Percentiles rank a stretch among this genome's conserved stretches.
These are phyloP conservation scores for Amblyraja radiata DNA, from an alignment of 2,797 vertebrate genomes.

Conservation along the genomic window DNA sequence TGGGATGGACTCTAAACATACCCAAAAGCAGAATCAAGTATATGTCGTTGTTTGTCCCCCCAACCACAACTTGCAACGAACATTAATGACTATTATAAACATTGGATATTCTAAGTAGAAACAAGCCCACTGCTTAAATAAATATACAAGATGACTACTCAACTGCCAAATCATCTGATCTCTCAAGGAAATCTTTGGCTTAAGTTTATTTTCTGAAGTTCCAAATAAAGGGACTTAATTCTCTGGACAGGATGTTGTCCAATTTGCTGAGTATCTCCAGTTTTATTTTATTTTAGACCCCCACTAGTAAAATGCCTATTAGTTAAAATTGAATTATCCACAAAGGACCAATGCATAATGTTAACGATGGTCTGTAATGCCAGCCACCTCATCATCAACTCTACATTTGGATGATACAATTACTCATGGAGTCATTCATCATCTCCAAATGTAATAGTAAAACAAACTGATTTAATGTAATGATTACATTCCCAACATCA, in stretches of 20 bases:
- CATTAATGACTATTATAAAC: neutral
- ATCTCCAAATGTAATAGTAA: neutral
- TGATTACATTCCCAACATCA: neutral
- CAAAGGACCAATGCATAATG: too few species aligned
- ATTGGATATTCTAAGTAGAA: neutral
- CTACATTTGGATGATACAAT: neutral
- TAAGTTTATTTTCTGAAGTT: neutral
- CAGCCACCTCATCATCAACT: neutral
- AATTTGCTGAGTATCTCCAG: too few species aligned
- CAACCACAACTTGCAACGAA: neutral
- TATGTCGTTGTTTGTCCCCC: too few species aligned
- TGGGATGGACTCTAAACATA: neutral
- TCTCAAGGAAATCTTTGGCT: neutral
- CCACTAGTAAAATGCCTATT: too few species aligned
- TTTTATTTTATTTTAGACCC: too few species aligned
- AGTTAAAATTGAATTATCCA: too few species aligned
- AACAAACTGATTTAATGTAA: neutral
- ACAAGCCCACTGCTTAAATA: neutral
- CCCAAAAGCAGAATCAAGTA: neutral
- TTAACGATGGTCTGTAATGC: neutral
- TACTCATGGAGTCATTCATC: neutral
- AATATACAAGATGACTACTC: neutral
- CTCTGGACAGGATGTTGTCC: neutral
- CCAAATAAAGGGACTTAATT: neutral
- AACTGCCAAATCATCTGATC: neutral